A percentile compares a stretch with the other conserved stretches of the same genome.
Conservation (phyloP, 2,113 vertebrate genomes). For the Cyprinodon variegatus region DNA sequence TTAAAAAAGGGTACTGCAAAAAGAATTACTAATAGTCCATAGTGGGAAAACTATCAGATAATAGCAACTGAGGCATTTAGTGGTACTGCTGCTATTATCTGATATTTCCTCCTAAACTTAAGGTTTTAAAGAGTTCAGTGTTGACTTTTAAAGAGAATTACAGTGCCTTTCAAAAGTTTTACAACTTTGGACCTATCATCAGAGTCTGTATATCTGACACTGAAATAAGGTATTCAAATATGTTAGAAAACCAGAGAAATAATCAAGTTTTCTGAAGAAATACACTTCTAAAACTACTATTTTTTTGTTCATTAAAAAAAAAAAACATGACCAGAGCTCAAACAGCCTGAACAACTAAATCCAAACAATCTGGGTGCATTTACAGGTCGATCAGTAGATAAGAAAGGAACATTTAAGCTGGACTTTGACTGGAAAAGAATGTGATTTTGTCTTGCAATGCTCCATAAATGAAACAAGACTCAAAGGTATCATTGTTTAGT, state of each 20-base stretch:
- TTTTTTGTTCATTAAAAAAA: not conserved
- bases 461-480: conserved; percentile 48
- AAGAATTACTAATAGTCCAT: conserved; percentile 14
- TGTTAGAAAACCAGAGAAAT: not conserved
- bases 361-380: conserved; percentile 16
- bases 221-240: not conserved
- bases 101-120: conserved; percentile 17
- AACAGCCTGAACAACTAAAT: conserved; percentile 16
- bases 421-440: conserved; percentile 50
- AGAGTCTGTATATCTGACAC: not conserved
- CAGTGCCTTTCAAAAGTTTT: too few species aligned
- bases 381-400: conserved; percentile 51
- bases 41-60: not conserved
- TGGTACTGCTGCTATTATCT: not conserved
- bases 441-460: conserved; percentile 40
- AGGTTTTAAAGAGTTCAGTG: not conserved
- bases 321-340: not conserved
- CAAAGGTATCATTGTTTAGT: conserved; percentile 59
- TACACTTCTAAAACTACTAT: not conserved
- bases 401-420: conserved; percentile 49
- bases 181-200: not conserved
- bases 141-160: too few species aligned
- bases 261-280: not conserved
- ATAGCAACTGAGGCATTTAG: not conserved
- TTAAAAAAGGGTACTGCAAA: conserved; percentile 10